phyloP scores from a whole-genome alignment of 1,140 invertebrate genomes.

The Drosophila tani region DNA sequence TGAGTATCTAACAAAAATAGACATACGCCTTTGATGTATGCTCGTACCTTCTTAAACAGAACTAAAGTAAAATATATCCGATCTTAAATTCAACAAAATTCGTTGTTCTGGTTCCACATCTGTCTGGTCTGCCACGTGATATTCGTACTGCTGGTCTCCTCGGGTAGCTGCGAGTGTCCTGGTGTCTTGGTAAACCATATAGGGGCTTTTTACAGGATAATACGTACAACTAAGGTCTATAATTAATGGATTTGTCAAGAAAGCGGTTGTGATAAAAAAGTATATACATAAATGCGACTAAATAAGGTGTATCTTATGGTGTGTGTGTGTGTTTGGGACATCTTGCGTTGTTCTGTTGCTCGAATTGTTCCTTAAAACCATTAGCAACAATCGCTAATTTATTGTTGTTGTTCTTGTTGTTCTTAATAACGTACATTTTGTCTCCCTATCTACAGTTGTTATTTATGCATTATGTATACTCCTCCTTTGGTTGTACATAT shows the following conservation, averaged over 20 bases:
- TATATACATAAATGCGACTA: conserved; percentile 31
- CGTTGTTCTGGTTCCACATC: conserved; percentile 57
- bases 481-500: conserved; percentile 47
- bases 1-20: conserved; percentile 59
- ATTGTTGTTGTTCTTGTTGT: conserved; percentile 34
- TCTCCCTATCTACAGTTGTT: conserved; percentile 78
- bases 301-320: conserved; percentile 13
- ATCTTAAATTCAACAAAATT: conserved; percentile 55
- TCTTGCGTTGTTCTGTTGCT: conserved; percentile 63
- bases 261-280: conserved; percentile 23
- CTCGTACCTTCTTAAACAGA: background rate
- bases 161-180: background rate
- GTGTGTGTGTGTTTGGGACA: conserved; percentile 20
- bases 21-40: conserved; percentile 15
- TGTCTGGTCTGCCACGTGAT: conserved; percentile 13
- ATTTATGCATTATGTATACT: conserved; percentile 38
- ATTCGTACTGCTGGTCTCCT: conserved; percentile 1
- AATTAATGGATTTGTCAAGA: conserved; percentile 9
- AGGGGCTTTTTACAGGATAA: conserved; percentile 6
- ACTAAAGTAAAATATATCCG: conserved; percentile 16
- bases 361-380: conserved; percentile 67
- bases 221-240: conserved; percentile 14
- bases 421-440: conserved; percentile 59
- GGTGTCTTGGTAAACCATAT: conserved; percentile 8
- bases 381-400: conserved; percentile 58